phyloP scores from a whole-genome alignment of 2,888 invertebrate genomes.

The Cataglyphis livida region DNA sequence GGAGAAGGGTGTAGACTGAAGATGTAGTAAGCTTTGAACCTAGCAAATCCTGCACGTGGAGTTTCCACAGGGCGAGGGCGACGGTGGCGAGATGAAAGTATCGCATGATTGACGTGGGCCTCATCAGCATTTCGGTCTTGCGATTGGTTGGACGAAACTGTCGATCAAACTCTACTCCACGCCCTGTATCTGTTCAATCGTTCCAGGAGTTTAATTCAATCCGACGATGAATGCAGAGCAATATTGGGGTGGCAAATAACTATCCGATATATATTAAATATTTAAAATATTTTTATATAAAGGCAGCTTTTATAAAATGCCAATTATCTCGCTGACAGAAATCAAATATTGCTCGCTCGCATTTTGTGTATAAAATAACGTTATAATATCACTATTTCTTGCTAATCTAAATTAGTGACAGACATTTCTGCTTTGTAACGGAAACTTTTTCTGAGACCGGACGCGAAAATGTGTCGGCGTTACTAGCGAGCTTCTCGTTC shows the following conservation, averaged over 20 bases:
- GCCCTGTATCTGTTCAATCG: slow-evolving; percentile 77
- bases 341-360: slow-evolving; percentile 1
- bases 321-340: background rate
- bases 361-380: slow-evolving; percentile 5
- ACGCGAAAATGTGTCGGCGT: slow-evolving; percentile 76
- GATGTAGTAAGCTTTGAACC: slow-evolving; percentile 59
- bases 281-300: background rate
- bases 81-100: slow-evolving; percentile 83
- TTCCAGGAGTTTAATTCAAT: slow-evolving; percentile 56
- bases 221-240: slow-evolving; percentile 38
- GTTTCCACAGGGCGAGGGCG: slow-evolving; percentile 73
- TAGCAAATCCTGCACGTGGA: slow-evolving; percentile 71
- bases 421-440: slow-evolving; percentile 59
- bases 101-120: slow-evolving; percentile 91
- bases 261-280: slow-evolving; percentile 28
- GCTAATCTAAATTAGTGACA: slow-evolving; percentile 52
- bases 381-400: slow-evolving; percentile 28
- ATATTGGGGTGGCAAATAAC: slow-evolving; percentile 46
- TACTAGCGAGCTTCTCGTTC: slow-evolving; percentile 72
- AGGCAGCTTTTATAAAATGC: background rate
- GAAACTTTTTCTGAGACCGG: slow-evolving; percentile 54
- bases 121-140: slow-evolving; percentile 92
- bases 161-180: slow-evolving; percentile 90
- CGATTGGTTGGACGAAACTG: slow-evolving; percentile 93
- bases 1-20: slow-evolving; percentile 53